Evolutionary conservation across 2,888 invertebrate genomes (phyloP), one percentile per base, ranked within the genome.

Genomic region (Philonicus albiceps): DNA sequence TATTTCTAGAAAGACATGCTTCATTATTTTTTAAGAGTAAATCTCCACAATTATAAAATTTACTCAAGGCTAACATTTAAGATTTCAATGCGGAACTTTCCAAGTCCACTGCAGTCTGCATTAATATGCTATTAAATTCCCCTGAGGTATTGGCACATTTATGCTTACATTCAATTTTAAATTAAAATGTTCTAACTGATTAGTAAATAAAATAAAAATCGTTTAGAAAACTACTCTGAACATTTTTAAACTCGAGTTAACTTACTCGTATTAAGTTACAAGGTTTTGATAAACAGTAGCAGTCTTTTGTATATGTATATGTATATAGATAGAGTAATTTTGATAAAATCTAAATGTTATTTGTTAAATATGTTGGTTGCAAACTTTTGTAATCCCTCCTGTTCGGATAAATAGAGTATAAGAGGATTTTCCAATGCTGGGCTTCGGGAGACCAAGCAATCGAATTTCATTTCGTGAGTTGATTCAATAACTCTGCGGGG

Each of bases 1-100:
- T 64, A 64, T 83, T 83, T 83, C 22, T 83, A 64, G 81, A 22
- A 37, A 83, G 16, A 55, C 4, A 83, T 64, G 81, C 19, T 64
- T 34, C 22, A 64, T 22, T 64, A 83, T 64, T 83, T 53, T 83
- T 31, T 8, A n/a, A 37, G 37, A 19, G 64, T 64, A 83, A 80
- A 64, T 83, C 64, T 22, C 22, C 19, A 43, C 64, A 22, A 83
- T 37, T 34, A 83, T 22, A 37, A 83, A 78, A 53, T 30, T 11
- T 37, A 19, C 37, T 83, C 64, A 22, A 16, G 31, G 53, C 31
- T 22, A 64, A 83, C n/a, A 6, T 5, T 83, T 13, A 22, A 22
- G 16, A 30, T 30, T 30, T 16, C 37, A 55, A 64, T 37, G 37
- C n/a, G 37, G 53, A 16, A 2, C 4, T 78, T 7, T 78, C 27